A percentile compares a stretch with the other conserved stretches of the same genome.
These are phyloP conservation scores for Rhinolophus sinicus DNA, from an alignment of 2,113 vertebrate species.

Conservation along the genomic window DNA sequence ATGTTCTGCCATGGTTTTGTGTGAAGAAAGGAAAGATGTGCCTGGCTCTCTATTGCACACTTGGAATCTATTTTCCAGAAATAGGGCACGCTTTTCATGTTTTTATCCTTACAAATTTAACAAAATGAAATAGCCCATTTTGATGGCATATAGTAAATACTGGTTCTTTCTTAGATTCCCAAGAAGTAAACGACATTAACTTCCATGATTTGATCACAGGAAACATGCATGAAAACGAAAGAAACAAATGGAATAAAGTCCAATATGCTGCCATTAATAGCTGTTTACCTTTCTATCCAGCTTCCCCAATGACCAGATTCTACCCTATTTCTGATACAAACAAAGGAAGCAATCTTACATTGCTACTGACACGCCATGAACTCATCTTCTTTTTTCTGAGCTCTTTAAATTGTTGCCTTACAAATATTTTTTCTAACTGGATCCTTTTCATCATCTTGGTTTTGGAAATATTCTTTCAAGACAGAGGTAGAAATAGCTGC, in stretches of 20 bases:
- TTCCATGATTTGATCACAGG: neutral
- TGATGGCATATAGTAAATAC: neutral
- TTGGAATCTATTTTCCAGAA: neutral
- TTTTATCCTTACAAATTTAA: neutral
- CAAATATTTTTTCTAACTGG: neutral
- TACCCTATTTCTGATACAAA: slow-evolving; percentile 4
- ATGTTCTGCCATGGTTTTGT: neutral
- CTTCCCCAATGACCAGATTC: neutral
- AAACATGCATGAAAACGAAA: neutral
- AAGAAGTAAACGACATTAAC: slow-evolving; percentile 26
- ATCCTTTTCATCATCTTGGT: neutral
- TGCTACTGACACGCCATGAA: neutral
- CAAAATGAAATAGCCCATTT: neutral
- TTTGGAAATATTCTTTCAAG: slow-evolving; percentile 28
- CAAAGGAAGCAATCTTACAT: neutral
- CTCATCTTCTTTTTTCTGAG: neutral
- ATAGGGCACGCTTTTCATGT: neutral
- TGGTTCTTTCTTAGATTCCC: neutral
- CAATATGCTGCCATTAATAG: neutral
- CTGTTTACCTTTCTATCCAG: neutral
- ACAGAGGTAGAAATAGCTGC: neutral
- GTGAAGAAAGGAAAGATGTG: neutral
- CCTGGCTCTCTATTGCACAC: neutral
- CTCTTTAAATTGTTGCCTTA: neutral
- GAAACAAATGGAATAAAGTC: neutral